Conservation (phyloP, 2,888 invertebrate genomes). For the Ditula angustiorana region DNA sequence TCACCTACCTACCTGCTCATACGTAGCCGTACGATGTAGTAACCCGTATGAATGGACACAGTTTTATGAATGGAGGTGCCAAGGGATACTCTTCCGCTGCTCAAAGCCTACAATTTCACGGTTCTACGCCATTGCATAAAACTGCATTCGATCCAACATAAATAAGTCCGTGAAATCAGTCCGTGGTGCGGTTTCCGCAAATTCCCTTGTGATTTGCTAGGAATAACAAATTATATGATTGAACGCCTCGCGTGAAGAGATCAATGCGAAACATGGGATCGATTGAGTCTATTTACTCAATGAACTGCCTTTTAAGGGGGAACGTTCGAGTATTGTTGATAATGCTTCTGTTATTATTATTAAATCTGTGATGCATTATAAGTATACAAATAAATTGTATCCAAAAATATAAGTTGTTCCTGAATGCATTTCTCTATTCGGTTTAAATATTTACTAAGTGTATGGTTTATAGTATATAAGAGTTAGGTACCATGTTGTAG, state of each 20-base stretch:
- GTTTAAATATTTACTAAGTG: no score
- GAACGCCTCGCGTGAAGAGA: conserved; percentile 77
- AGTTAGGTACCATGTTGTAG: conserved; percentile 44
- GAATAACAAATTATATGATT: conserved; percentile 72
- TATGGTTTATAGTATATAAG: neutral
- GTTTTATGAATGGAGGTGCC: conserved; percentile 65
- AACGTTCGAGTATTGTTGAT: conserved; percentile 45
- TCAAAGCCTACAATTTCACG: conserved; percentile 78
- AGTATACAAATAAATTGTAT: no score
- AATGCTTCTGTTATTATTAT: conserved; percentile 34
- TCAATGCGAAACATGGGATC: conserved; percentile 50
- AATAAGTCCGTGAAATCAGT: conserved; percentile 59
- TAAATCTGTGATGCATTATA: conserved; percentile 21
- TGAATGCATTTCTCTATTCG: no score
- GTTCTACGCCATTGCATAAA: conserved; percentile 79
- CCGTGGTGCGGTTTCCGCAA: conserved; percentile 54
- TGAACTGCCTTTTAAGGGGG: conserved; percentile 67
- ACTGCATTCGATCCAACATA: conserved; percentile 64
- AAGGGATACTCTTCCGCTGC: conserved; percentile 69
- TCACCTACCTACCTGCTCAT: conserved; percentile 67
- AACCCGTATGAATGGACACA: conserved; percentile 68
- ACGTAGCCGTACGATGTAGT: conserved; percentile 65
- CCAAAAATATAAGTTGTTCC: no score
- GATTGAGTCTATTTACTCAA: conserved; percentile 65
- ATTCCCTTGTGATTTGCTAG: conserved; percentile 60